A percentile compares a stretch with the other conserved stretches of the same genome.
Conservation (phyloP, 2,888 invertebrate genomes). For the Netelia melanura region DNA sequence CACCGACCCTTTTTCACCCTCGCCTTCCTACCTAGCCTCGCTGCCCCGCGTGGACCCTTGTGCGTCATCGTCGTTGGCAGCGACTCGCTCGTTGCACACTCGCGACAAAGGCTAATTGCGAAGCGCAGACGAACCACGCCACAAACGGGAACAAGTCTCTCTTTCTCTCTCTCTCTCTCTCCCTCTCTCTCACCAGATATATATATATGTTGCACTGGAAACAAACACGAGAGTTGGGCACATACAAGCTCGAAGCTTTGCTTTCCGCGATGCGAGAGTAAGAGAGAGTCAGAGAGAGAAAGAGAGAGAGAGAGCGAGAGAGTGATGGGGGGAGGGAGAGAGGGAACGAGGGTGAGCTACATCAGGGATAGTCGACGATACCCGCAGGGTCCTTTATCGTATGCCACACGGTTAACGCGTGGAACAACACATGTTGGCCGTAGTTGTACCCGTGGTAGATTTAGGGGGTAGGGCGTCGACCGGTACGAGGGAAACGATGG, state of each 20-base stretch:
- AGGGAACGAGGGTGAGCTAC: constrained; percentile 50
- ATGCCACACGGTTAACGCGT: constrained; percentile 50
- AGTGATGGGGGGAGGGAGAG: constrained; percentile 40
- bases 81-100: constrained; percentile 62
- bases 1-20: constrained; percentile 70
- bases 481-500: constrained; percentile 50
- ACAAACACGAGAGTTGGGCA: constrained; percentile 66
- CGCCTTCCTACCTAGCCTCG: constrained; percentile 12
- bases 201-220: constrained; percentile 67
- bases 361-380: constrained; percentile 48
- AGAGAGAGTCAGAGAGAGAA: not conserved
- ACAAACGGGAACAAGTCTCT: constrained; percentile 82
- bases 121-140: constrained; percentile 79
- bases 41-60: not conserved
- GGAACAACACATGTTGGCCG: constrained; percentile 58
- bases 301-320: constrained; percentile 45
- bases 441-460: constrained; percentile 16
- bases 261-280: constrained; percentile 29
- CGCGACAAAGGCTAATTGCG: constrained; percentile 84
- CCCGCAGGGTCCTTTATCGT: constrained; percentile 49
- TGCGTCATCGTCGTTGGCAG: constrained; percentile 40
- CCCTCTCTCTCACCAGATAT: too few species aligned
- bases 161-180: constrained; percentile 41
- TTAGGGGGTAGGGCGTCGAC: constrained; percentile 23
- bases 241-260: constrained; percentile 25